phyloP scores from a whole-genome alignment of 2,797 vertebrate species.

The Sebastolobus altivelis region DNA sequence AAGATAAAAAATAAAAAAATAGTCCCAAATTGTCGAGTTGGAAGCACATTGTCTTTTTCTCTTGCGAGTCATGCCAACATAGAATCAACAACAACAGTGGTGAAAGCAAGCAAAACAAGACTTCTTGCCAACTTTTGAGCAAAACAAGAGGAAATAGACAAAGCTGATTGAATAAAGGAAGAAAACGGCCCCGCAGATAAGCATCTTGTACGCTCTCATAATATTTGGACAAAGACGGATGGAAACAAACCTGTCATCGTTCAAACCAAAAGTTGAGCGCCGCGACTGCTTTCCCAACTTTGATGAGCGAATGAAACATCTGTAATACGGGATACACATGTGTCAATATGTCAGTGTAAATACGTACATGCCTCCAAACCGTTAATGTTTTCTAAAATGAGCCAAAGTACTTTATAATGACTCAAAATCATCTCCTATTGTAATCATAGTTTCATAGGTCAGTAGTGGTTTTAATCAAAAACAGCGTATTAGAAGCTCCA shows the following conservation, averaged over 20 bases:
- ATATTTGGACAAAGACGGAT: conserved; percentile 55
- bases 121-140: conserved; percentile 45
- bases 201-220: conserved; percentile 57
- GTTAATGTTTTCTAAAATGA: not conserved
- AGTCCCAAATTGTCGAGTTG: conserved; percentile 12
- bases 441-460: conserved; percentile 38
- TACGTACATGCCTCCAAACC: not conserved
- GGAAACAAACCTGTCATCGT: conserved; percentile 59
- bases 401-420: conserved; percentile 19
- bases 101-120: conserved; percentile 33
- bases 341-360: conserved; percentile 12
- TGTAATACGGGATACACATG: conserved; percentile 11
- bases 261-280: conserved; percentile 13
- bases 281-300: conserved; percentile 22
- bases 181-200: conserved; percentile 46
- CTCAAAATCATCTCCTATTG: not conserved
- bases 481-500: not conserved
- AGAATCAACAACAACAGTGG: conserved; percentile 36
- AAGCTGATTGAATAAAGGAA: conserved; percentile 63
- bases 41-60: conserved; percentile 4
- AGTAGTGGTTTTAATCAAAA: conserved; percentile 35
- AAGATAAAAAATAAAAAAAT: not conserved
- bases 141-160: conserved; percentile 61
- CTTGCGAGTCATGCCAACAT: conserved; percentile 38
- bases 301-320: conserved; percentile 48